These are phyloP conservation scores for Micronisus gabar DNA, from an alignment of 2,113 vertebrate genomes.

Conservation along the genomic window DNA sequence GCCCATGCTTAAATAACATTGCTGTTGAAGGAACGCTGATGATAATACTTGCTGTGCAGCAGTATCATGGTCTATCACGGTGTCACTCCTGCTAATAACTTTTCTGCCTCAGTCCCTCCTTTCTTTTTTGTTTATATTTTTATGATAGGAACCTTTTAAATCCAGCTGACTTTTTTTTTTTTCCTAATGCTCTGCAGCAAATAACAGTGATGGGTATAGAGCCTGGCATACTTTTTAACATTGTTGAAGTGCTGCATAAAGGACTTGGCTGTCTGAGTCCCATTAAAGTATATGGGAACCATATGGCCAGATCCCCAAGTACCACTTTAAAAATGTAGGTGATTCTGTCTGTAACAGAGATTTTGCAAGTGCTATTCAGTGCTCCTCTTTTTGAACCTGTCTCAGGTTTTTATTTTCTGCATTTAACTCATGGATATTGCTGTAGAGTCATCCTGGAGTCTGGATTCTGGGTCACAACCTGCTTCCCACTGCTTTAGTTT, in stretches of 20 bases:
- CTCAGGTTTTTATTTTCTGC: background rate
- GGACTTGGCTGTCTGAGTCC: background rate
- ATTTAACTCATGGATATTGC: background rate
- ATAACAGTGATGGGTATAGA: background rate
- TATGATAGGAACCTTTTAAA: background rate
- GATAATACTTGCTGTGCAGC: background rate
- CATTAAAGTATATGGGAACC: background rate
- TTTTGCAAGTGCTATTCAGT: background rate
- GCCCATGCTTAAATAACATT: background rate
- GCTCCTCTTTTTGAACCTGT: background rate
- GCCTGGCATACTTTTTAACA: background rate
- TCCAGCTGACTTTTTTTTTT: background rate
- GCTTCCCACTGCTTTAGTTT: background rate
- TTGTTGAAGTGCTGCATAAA: background rate
- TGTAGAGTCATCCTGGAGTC: background rate
- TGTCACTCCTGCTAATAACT: background rate
- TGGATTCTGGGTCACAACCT: background rate
- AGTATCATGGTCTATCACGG: accelerated
- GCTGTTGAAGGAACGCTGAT: background rate
- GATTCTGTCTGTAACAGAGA: background rate
- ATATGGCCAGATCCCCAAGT: background rate
- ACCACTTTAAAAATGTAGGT: background rate
- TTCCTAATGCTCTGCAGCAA: background rate
- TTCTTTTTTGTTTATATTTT: background rate
- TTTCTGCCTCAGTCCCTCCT: background rate